Evolutionary conservation across 2,888 invertebrate species (phyloP).

Genomic region (Drosophila subsilvestris): DNA sequence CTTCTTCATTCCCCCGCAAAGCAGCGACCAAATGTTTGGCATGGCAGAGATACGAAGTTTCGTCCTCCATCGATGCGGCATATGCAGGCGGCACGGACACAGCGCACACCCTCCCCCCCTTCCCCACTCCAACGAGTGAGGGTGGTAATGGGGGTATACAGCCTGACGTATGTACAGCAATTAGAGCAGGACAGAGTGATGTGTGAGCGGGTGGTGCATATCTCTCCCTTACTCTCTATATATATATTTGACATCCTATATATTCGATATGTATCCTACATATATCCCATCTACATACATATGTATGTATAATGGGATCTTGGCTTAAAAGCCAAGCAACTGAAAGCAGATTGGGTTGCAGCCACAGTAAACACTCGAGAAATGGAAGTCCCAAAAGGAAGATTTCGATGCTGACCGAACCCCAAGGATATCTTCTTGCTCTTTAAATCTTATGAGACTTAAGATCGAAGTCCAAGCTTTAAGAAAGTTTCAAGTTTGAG

Average conservation of each 20-base stretch:
- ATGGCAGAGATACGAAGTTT: slow-evolving; percentile 65
- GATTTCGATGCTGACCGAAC: too few species aligned
- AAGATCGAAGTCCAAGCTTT: not conserved
- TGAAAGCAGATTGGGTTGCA: slow-evolving; percentile 2
- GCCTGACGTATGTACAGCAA: slow-evolving; percentile 55
- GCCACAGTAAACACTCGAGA: too few species aligned
- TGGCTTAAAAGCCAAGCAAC: slow-evolving; percentile 13
- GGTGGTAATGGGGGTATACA: not conserved
- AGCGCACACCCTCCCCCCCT: not conserved
- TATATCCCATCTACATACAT: slow-evolving; percentile 2
- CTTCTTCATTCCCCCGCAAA: not conserved
- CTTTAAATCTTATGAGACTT: not conserved
- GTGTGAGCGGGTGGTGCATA: slow-evolving; percentile 25
- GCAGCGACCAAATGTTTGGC: slow-evolving; percentile 60
- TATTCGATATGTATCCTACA: slow-evolving; percentile 8
- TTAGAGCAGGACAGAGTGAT: slow-evolving; percentile 64
- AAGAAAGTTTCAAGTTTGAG: too few species aligned
- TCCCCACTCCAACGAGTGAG: not conserved
- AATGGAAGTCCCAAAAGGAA: too few species aligned
- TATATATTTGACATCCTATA: slow-evolving; percentile 24
- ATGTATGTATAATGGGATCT: not conserved
- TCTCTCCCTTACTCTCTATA: slow-evolving; percentile 13
- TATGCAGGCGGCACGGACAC: slow-evolving; percentile 33
- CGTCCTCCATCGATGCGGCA: slow-evolving; percentile 42
- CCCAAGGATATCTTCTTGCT: too few species aligned